phyloP scores from a whole-genome alignment of 2,888 invertebrate species.

The Lagria hirta region DNA sequence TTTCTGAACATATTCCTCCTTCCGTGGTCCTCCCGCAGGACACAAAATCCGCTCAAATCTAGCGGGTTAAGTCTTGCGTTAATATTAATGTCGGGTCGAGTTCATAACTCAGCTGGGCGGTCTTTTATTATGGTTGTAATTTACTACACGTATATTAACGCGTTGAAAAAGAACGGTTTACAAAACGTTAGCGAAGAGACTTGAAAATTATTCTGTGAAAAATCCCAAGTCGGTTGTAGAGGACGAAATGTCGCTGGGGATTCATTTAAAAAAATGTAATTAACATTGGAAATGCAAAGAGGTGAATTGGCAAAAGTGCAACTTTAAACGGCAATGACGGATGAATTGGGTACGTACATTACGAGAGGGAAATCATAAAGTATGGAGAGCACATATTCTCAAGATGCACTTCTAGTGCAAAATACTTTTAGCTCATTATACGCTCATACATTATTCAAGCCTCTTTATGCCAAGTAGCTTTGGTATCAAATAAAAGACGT shows the following conservation, averaged over 20 bases:
- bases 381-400: constrained; percentile 3
- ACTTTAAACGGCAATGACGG: background rate
- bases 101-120: constrained; percentile 26
- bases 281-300: background rate
- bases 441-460: constrained; percentile 15
- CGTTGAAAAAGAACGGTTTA: constrained; percentile 18
- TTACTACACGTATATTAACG: constrained; percentile 15
- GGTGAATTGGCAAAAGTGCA: background rate
- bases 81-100: constrained; percentile 29
- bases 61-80: constrained; percentile 28
- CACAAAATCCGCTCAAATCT: constrained; percentile 20
- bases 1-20: too few relatives aligned
- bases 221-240: constrained; percentile 19
- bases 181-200: constrained; percentile 16
- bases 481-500: too few relatives aligned
- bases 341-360: background rate
- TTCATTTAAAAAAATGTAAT: constrained; percentile 4
- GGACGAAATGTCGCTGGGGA: constrained; percentile 6
- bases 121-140: constrained; percentile 23
- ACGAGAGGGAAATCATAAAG: background rate
- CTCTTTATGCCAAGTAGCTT: too few relatives aligned
- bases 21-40: too few relatives aligned
- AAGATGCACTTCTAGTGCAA: constrained; percentile 8
- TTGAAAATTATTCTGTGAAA: constrained; percentile 12
- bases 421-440: constrained; percentile 12